Conservation (phyloP, 2,888 invertebrate species). For the Drosophila birchii region DNA sequence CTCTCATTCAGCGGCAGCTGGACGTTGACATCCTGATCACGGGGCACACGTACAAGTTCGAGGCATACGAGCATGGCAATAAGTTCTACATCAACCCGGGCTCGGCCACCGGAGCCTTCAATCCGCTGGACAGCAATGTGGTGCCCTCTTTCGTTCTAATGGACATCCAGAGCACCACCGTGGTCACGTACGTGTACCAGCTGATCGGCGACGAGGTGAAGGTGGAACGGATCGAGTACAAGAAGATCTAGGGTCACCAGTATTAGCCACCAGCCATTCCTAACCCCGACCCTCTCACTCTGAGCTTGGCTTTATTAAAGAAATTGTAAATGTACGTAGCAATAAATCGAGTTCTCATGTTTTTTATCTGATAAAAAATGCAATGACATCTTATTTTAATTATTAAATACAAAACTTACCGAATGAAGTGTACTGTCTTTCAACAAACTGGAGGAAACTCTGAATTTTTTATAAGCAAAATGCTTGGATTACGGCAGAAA, state of each 20-base stretch:
- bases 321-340: slow-evolving; percentile 61
- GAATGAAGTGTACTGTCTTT: background rate
- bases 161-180: slow-evolving; percentile 99
- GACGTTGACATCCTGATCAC: slow-evolving; percentile 99
- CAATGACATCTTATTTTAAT: slow-evolving; percentile 70
- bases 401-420: slow-evolving; percentile 37
- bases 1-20: slow-evolving; percentile 96
- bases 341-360: slow-evolving; percentile 64
- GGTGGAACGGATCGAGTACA: slow-evolving; percentile 98
- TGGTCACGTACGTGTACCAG: slow-evolving; percentile 99
- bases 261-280: slow-evolving; percentile 64
- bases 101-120: slow-evolving; percentile 99
- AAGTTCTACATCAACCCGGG: slow-evolving; percentile 99
- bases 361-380: slow-evolving; percentile 65
- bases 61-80: slow-evolving; percentile 98
- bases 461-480: too few species aligned
- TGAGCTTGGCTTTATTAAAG: slow-evolving; percentile 60
- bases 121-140: slow-evolving; percentile 95
- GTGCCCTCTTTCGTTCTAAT: slow-evolving; percentile 99
- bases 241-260: slow-evolving; percentile 89
- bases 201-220: slow-evolving; percentile 99
- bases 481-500: background rate
- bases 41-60: slow-evolving; percentile 99
- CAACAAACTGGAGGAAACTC: background rate
- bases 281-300: slow-evolving; percentile 38